phyloP scores from a whole-genome alignment of 1,140 invertebrate genomes.

The Charaxes varanes region DNA sequence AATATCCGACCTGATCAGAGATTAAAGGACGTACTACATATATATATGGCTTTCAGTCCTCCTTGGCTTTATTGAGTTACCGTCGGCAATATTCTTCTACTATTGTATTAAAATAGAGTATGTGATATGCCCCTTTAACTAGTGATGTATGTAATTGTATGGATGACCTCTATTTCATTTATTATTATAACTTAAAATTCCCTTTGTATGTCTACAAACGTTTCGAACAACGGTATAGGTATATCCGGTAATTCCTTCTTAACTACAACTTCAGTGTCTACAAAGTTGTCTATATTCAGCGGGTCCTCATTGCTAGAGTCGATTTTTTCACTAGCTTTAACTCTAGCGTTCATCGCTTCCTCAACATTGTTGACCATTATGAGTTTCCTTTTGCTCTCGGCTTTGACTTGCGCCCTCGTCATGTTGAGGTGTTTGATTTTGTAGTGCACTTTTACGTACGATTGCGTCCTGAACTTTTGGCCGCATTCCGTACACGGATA shows the following conservation, averaged over 20 bases:
- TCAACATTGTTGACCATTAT: slow-evolving; percentile 20
- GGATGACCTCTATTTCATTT: too few relatives aligned
- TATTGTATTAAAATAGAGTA: too few relatives aligned
- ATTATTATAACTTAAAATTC: slow-evolving; percentile 18
- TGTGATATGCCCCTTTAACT: too few relatives aligned
- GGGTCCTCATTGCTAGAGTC: slow-evolving; percentile 2
- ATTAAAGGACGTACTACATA: too few relatives aligned
- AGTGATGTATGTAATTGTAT: too few relatives aligned
- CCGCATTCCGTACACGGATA: slow-evolving; percentile 40
- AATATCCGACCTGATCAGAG: too few relatives aligned
- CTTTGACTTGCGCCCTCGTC: slow-evolving; percentile 32
- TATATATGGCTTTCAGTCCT: too few relatives aligned
- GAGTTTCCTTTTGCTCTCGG: slow-evolving; percentile 20
- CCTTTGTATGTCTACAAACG: slow-evolving; percentile 29
- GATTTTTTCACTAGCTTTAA: not conserved
- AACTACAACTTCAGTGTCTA: slow-evolving; percentile 6
- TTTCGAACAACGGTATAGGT: slow-evolving; percentile 29
- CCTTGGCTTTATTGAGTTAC: too few relatives aligned
- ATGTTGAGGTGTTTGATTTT: slow-evolving; percentile 40
- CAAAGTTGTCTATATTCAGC: slow-evolving; percentile 10
- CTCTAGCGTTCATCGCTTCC: slow-evolving; percentile 1
- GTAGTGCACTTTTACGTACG: slow-evolving; percentile 41
- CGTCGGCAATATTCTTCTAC: too few relatives aligned
- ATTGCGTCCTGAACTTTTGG: slow-evolving; percentile 33
- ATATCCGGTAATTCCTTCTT: slow-evolving; percentile 16